These are phyloP conservation scores for Drosophila leonis DNA, from an alignment of 2,888 invertebrate genomes.

Conservation along the genomic window DNA sequence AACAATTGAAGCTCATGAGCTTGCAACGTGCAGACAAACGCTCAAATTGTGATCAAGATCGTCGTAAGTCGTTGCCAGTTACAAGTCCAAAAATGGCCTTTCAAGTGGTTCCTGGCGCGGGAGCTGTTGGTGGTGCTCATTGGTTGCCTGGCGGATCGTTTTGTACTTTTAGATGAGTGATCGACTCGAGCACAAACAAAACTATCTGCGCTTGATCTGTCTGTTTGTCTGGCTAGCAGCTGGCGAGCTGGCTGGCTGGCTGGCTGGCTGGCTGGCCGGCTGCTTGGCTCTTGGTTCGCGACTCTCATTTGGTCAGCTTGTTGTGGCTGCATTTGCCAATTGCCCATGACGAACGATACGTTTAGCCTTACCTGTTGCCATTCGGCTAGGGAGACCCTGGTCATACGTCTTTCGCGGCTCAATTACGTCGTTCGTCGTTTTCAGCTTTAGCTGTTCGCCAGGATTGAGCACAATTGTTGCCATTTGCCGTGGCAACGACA, in stretches of 20 bases:
- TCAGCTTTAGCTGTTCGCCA: conserved; percentile 33
- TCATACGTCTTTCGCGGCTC: conserved; percentile 75
- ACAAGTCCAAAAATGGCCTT: conserved; percentile 70
- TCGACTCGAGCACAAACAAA: conserved; percentile 80
- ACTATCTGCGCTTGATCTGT: conserved; percentile 77
- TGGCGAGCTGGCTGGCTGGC: conserved; percentile 12
- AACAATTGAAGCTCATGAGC: conserved; percentile 69
- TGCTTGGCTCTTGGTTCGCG: conserved; percentile 20
- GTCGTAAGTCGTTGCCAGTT: conserved; percentile 58
- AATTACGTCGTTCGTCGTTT: conserved; percentile 67
- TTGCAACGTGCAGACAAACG: conserved; percentile 72
- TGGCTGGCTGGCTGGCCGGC: too few relatives aligned
- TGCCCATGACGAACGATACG: conserved; percentile 80
- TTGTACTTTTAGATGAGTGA: conserved; percentile 76
- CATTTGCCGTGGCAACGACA: conserved; percentile 75
- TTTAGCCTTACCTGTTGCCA: conserved; percentile 74
- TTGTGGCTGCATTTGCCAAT: conserved; percentile 63
- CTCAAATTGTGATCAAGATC: conserved; percentile 82
- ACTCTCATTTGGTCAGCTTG: conserved; percentile 35
- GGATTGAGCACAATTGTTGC: conserved; percentile 58
- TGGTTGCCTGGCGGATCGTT: conserved; percentile 46
- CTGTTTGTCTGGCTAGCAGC: conserved; percentile 41
- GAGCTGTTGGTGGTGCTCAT: conserved; percentile 60
- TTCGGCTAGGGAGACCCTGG: conserved; percentile 36
- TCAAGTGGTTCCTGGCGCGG: conserved; percentile 64